These are phyloP conservation scores for Scytalopus superciliaris DNA, from an alignment of 2,113 vertebrate genomes.

Conservation along the genomic window DNA sequence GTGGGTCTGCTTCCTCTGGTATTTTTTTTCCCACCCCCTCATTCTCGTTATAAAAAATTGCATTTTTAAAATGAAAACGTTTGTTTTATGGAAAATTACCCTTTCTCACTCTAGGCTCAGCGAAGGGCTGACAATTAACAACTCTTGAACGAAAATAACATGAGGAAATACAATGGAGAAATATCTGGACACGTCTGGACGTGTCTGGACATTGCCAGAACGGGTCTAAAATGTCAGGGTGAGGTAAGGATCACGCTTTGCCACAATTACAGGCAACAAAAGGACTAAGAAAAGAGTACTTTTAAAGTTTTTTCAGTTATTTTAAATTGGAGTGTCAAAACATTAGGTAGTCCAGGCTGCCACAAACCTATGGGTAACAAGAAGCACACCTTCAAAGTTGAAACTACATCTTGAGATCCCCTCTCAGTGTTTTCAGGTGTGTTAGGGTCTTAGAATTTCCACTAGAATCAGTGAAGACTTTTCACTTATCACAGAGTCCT, in stretches of 20 bases:
- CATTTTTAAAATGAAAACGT: not conserved
- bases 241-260: not conserved
- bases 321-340: not conserved
- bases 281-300: not conserved
- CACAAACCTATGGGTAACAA: not conserved
- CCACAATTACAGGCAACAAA: not conserved
- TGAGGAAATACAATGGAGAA: conserved; percentile 9
- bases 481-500: not conserved
- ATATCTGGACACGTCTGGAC: not conserved
- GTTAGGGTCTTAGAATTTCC: not conserved
- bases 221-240: not conserved
- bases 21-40: not conserved
- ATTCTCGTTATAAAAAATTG: not conserved
- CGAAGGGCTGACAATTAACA: not conserved
- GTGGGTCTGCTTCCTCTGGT: not conserved
- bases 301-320: not conserved
- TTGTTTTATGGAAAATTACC: not conserved
- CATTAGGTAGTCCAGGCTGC: not conserved
- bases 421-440: not conserved
- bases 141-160: not conserved
- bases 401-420: not conserved
- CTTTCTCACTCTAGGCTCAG: not conserved
- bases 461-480: not conserved
- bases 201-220: not conserved
- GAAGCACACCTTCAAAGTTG: not conserved